These are phyloP conservation scores for Anastatus disparis DNA, from an alignment of 1,140 invertebrate genomes.

Conservation along the genomic window DNA sequence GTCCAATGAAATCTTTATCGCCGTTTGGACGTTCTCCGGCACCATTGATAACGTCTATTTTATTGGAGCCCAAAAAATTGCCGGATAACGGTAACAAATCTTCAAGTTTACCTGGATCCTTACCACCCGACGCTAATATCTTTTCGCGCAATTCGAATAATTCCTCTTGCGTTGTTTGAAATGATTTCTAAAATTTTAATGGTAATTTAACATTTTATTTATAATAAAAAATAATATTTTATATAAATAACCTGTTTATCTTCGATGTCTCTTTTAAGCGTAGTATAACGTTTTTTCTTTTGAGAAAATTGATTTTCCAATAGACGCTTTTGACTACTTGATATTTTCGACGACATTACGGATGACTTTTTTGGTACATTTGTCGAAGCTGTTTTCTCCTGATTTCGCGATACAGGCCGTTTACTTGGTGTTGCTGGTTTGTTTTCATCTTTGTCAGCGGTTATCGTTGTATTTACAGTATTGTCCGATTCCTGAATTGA, in stretches of 20 bases:
- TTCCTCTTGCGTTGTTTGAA: slow-evolving; percentile 46
- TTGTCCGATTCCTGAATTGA: too few relatives aligned
- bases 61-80: slow-evolving; percentile 30
- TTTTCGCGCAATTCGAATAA: slow-evolving; percentile 52
- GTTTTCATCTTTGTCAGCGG: too few relatives aligned
- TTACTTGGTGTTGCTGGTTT: neutral
- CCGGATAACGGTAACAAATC: slow-evolving; percentile 25
- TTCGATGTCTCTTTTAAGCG: slow-evolving; percentile 45
- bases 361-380: neutral
- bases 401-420: neutral
- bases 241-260: slow-evolving; percentile 50
- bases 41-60: neutral
- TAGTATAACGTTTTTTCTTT: slow-evolving; percentile 50
- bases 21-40: slow-evolving; percentile 26
- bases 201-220: too few relatives aligned
- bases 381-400: neutral
- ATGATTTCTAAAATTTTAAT: slow-evolving; percentile 40
- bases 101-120: slow-evolving; percentile 54
- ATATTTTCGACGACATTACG: neutral
- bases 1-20: slow-evolving; percentile 35
- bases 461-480: too few relatives aligned
- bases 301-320: slow-evolving; percentile 50
- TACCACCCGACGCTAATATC: slow-evolving; percentile 48
- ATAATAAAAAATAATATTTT: too few relatives aligned
- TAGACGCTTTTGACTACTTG: slow-evolving; percentile 13